Percentiles rank a stretch among this genome's conserved stretches.
Conservation (phyloP, 2,797 vertebrate species). For the Cryptoblepharus egeriae region DNA sequence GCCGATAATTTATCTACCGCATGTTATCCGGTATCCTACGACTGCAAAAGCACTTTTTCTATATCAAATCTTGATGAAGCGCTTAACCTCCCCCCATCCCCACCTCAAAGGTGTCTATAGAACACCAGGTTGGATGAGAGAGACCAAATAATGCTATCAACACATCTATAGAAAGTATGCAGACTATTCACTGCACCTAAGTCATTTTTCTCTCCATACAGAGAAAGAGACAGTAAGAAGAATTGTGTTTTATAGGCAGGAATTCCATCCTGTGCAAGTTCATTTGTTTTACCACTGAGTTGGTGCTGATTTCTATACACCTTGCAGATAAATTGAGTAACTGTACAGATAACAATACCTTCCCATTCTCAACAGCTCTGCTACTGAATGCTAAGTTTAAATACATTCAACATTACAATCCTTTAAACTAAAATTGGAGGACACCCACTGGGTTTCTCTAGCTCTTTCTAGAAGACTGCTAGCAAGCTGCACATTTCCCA, state of each 20-base stretch:
- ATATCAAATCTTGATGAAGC: neutral
- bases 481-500: neutral
- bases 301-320: neutral
- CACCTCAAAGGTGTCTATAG: neutral
- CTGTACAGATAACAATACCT: neutral
- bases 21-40: neutral
- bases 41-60: neutral
- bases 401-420: neutral
- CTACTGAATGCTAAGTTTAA: neutral
- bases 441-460: neutral
- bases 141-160: neutral
- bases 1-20: neutral
- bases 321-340: neutral
- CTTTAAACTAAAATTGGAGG: neutral
- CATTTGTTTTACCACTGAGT: neutral
- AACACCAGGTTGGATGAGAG: neutral
- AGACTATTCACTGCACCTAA: neutral
- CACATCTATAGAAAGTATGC: neutral
- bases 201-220: neutral
- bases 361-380: neutral
- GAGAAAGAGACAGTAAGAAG: neutral
- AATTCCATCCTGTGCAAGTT: neutral
- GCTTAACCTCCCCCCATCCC: neutral
- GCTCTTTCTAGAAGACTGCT: neutral
- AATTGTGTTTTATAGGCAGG: neutral